A percentile compares a stretch with the other conserved stretches of the same genome.
These are phyloP conservation scores for Thereva nobilitata DNA, from an alignment of 2,888 invertebrate genomes.

Conservation along the genomic window DNA sequence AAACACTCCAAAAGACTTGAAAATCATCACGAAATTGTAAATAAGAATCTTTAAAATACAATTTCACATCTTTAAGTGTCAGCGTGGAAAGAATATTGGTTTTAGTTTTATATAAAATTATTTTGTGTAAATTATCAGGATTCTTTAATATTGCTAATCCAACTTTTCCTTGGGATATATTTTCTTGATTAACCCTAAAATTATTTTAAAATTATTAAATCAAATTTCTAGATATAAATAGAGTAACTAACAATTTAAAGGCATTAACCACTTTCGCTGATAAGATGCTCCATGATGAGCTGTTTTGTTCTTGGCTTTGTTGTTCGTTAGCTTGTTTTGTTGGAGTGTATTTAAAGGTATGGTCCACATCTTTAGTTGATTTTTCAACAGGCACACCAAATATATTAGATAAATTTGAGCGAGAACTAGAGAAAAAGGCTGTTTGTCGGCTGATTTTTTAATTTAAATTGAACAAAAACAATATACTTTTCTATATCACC, in stretches of 20 bases:
- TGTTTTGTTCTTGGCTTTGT: conserved; percentile 7
- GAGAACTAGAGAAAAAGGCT: conserved; percentile 36
- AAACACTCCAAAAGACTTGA: conserved; percentile 62
- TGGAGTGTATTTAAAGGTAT: conserved; percentile 47
- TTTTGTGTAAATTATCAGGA: conserved; percentile 42
- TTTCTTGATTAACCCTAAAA: conserved; percentile 50
- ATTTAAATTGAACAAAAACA: conserved; percentile 50
- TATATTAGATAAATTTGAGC: conserved; percentile 46
- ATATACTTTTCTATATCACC: conserved; percentile 40
- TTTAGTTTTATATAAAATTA: conserved; percentile 50
- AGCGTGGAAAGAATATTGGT: conserved; percentile 46
- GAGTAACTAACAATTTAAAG: conserved; percentile 45
- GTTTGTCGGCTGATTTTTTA: conserved; percentile 47
- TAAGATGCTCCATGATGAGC: conserved; percentile 44
- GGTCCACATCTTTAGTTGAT: conserved; percentile 36
- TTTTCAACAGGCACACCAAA: conserved; percentile 40
- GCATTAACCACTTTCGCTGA: conserved; percentile 49
- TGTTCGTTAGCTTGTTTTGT: conserved; percentile 42
- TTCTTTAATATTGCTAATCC: conserved; percentile 58
- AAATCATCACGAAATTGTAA: conserved; percentile 59
- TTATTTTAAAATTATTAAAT: not conserved
- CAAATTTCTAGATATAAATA: conserved; percentile 8
- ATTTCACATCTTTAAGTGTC: conserved; percentile 41
- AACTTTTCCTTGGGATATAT: conserved; percentile 54
- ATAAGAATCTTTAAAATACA: conserved; percentile 46